Evolutionary conservation across 1,140 invertebrate species (phyloP), one percentile per base, ranked within the genome.

Genomic region (Bradynema listronoti): DNA sequence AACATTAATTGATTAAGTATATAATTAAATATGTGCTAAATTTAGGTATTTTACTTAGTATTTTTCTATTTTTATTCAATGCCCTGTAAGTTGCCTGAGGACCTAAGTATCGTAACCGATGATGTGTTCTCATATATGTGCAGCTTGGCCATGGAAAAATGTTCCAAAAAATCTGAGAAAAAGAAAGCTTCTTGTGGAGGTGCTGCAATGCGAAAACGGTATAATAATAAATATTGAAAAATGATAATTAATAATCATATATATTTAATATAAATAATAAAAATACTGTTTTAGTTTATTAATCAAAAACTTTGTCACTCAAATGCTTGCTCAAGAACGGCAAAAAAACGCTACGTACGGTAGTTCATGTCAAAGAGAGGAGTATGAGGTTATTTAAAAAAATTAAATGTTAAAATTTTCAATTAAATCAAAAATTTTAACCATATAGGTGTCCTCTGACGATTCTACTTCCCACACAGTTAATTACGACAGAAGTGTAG

Each of bases 141-240:
- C 56, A 58, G 42, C 39, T 51, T 71, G 39, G 68, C 68, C 11
- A 61, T 71, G 58, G 54, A 66, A 56, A 71, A 71, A 52, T 71
- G 68, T 43, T 61, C 71, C 11, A 71, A 68, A 32, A 71, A 71
- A 52, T 61, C 66, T 11, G 68, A 71, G 45, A 71, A 71, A 54
- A 71, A 71, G 56, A 69, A 73, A 33, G 68, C 68, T 24, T 69
- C 68, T 7, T 73, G 70, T 45, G 68, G 68, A 25, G 68, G 68
- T 45, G 68, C 68, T 29, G 68, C 68, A 19, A 71, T 71, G 68
- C 52, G 68, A 16, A 71, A 71, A 63, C 62, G 68, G 70, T 68
- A 25, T 19, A n/a, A n/a, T n/a, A n/a, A n/a, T n/a, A n/a, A n/a
- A n/a, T n/a, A n/a, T n/a, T n/a, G n/a, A n/a, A n/a, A n/a, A n/a